Base-by-base conservation (phyloP, 2,113 vertebrate species). In the Podilymbus podiceps region DNA sequence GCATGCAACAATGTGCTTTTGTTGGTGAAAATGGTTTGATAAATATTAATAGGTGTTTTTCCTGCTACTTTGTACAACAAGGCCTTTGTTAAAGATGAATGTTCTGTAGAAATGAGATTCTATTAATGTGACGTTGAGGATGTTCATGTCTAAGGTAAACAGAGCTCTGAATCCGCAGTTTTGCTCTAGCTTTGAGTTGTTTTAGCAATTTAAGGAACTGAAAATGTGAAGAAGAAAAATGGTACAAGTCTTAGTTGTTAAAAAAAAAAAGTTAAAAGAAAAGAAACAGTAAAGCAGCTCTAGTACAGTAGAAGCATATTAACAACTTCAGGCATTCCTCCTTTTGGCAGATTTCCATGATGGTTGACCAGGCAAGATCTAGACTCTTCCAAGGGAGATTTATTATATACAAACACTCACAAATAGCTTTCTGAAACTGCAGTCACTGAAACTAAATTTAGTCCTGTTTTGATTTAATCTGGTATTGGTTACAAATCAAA, bases 31-130 rank as follows among this genome's bases (percentile, higher is more conserved):
- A 97, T 96, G 85, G 89, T 95, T 98, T 97, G 97, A 98, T 98
- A 97, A 98, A 98, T 98, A 98, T 98, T 98, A 98, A 98, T 98
- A 90, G 58, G 47, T 96, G 31, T 85, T 98, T 95, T 93, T 79
- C 90, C 67, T 85, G 44, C 79, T 81, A n/a, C 85, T 97, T 95
- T 95, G n/a, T 97, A 64, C 23, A 90, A 40, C 60, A 8, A 72
- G 28, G 87, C 85, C 88, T 96, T 97, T 97, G 91, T 97, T 97
- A 90, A 94, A 93, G 82, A 90, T 88, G 83, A 91, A 87, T 96
- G 90, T 97, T 97, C 63, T 91, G 12, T 87, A 91, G 89, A 96
- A 95, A 71, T 96, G 88, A 95, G 50, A 73, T 98, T 97, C 95
- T 78, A 11, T 96, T 95, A 92, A 90, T 86, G 47, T 96, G 95